Base-by-base conservation (phyloP, 2,797 vertebrate species). In the Myioborus miniatus region DNA sequence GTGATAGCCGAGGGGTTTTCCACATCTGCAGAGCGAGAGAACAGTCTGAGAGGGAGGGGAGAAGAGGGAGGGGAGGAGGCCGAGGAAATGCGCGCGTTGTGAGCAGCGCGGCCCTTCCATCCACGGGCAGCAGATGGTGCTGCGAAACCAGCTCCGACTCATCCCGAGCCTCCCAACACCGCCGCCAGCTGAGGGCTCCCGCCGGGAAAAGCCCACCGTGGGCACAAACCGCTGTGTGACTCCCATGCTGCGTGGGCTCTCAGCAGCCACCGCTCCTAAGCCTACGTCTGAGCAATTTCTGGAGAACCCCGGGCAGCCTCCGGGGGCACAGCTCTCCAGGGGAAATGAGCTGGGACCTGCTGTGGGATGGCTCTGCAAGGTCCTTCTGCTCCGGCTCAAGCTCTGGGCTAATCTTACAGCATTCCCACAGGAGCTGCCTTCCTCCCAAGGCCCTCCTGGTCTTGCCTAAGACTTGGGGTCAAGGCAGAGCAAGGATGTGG, bases 61-160 rank as follows among this genome's bases (percentile, higher is more conserved):
- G n/a, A 22, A 41, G 20, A 15, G 6, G 6, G 19, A 30, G 8
- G 36, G 41, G 11, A 26, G 30, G 63, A 15, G 3, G 18, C 49
- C 6, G 49, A 49, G 39, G n/a, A 23, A 7, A 68, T 11, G 9
- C 1, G 5, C 9, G 9, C 60, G 1, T 12, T 36, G 43, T 6
- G 52, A 50, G 3, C 13, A 7, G 52, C 1, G 21, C 41, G 23
- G 36, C 15, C 9, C 27, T 90, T 74, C 96, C 90, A 19, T 2
- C 30, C 22, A 5, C 1, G 58, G 49, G 41, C 95, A 87, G 24
- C 86, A 97, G 95, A 85, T 94, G 96, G 94, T 53, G 90, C 78
- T 96, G 80, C 22, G 83, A 86, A 56, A 77, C 90, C 87, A 53
- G 34, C 83, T 27, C 55, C 83, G 43, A 3, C 52, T 8, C 44